Evolutionary conservation across 2,888 invertebrate species (phyloP), one percentile per base, ranked within the genome.

Genomic region (Scelioninae gen. 2): DNA sequence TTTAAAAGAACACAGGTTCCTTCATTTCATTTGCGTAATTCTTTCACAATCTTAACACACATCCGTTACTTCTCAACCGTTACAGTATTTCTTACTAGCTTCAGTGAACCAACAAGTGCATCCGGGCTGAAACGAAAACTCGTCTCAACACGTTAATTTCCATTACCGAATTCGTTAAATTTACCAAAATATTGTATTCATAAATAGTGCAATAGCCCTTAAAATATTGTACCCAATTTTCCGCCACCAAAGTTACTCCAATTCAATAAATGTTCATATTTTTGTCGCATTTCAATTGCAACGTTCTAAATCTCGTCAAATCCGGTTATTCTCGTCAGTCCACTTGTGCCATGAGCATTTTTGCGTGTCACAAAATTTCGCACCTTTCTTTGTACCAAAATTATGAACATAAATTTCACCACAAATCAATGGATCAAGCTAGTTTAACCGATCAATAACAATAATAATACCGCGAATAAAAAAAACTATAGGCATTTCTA

Each of bases 11-110:
- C n/a, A n/a, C n/a, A n/a, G n/a, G n/a, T n/a, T n/a, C n/a, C n/a
- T n/a, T n/a, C n/a, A n/a, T n/a, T n/a, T n/a, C n/a, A n/a, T n/a
- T n/a, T n/a, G 53, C 43, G 25, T n/a, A 53, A 45, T 41, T 60
- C 39, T 63, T 63, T 52, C 64, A 18, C 45, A 64, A 25, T 19
- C 13, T 16, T 39, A 1, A 16, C 25, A 25, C 6, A 39, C 28
- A 55, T 64, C 64, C 46, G 45, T 10, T 18, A 11, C 55, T 64
- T n/a, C 37, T 46, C 35, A 37, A 64, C 28, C 16, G 43, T 50
- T 50, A 61, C 22, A 22, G 41, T 35, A 33, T 31, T 19, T 22
- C 43, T 41, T 35, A 6, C 39, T 4, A 15, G 15, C 41, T 55
- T 28, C 22, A 28, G 10, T 53, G 25, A 53, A 55, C 25, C 18